Evolutionary conservation across 2,888 invertebrate genomes (phyloP), one percentile per base, ranked within the genome.

Genomic region (Epinotia bilunana): DNA sequence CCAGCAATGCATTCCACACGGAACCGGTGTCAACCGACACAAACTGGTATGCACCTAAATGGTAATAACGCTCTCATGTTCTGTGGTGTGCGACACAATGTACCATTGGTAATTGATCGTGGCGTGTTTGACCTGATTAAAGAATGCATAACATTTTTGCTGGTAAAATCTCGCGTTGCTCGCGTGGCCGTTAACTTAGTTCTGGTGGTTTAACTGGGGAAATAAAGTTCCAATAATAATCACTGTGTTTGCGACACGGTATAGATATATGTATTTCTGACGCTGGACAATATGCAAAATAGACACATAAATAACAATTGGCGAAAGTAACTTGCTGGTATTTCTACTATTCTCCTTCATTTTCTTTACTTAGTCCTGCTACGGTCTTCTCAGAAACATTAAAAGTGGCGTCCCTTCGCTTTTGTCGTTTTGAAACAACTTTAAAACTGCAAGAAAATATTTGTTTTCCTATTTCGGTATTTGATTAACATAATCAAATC

Each of bases 41-140:
- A 57, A 43, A 43, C 57, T 16, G 43, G 16, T 13, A 20, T 57
- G 39, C 55, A 68, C 68, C 43, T 58, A 57, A 68, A 68, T 43
- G 43, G 57, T 58, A 43, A 57, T 65, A 11, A 33, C 65, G 16
- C 46, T 16, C 67, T 57, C 55, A 13, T 18, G 39, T 67, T 57
- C 33, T 39, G 20, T 39, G 57, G 18, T 33, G 39, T 67, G 39
- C 39, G 53, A 53, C 53, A 68, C 69, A 69, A 69, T 60, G 69
- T 60, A 23, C 43, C 69, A 28, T 69, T 39, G 58, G 69, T 46
- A 69, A 69, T 60, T 58, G 69, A 69, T 60, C 69, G 28, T 33
- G 53, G 53, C 33, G 11, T n/a, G 57, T 16, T 33, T 33, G 57
- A 68, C 58, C 68, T 46, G 43, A 46, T 68, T 68, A 58, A 20